phyloP scores from a whole-genome alignment of 2,888 invertebrate species.

The Latheticus oryzae region DNA sequence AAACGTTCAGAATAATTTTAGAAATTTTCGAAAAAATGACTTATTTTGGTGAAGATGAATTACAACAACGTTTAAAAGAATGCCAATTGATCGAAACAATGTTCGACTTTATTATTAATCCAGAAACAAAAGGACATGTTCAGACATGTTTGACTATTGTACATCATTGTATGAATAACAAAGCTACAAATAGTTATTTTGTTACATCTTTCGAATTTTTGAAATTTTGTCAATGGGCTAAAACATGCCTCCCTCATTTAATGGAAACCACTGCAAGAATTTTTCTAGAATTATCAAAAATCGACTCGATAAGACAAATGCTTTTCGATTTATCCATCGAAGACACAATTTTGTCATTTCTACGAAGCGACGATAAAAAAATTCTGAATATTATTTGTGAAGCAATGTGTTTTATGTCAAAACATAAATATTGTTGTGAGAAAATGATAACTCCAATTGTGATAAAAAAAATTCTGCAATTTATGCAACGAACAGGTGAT shows the following conservation, averaged over 20 bases:
- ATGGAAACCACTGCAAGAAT: constrained; percentile 47
- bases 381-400: constrained; percentile 54
- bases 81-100: constrained; percentile 52
- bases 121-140: constrained; percentile 38
- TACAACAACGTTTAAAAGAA: constrained; percentile 50
- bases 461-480: constrained; percentile 49
- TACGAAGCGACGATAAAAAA: constrained; percentile 50
- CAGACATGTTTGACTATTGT: constrained; percentile 51
- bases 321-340: constrained; percentile 57
- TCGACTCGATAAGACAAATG: constrained; percentile 52
- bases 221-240: constrained; percentile 55
- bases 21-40: constrained; percentile 52
- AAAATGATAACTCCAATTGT: constrained; percentile 55
- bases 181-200: constrained; percentile 53
- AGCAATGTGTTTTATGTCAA: constrained; percentile 55
- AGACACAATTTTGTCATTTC: constrained; percentile 53
- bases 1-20: constrained; percentile 45
- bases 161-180: constrained; percentile 52
- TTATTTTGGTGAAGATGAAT: constrained; percentile 47
- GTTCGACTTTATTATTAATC: constrained; percentile 51
- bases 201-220: constrained; percentile 55
- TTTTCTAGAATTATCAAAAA: constrained; percentile 51
- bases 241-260: constrained; percentile 50
- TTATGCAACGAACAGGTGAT: constrained; percentile 48
- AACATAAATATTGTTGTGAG: constrained; percentile 57